Evolutionary conservation across 2,113 vertebrate genomes (phyloP).

Genomic region (Aspidoscelis tigris): DNA sequence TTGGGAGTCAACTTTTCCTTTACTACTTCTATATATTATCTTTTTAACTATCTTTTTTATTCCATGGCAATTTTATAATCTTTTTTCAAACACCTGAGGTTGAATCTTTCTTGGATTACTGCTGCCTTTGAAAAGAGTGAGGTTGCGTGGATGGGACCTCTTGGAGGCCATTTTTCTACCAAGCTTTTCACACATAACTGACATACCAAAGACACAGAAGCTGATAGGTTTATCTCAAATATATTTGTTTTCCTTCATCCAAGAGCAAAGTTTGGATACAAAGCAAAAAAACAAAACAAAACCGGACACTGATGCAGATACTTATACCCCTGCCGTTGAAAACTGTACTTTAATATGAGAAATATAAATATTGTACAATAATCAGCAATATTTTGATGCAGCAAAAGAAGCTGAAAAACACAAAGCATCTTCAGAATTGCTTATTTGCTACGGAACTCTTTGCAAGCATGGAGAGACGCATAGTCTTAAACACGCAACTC

Average conservation of each 20-base stretch:
- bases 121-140: background rate
- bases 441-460: background rate
- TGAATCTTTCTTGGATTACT: rapidly evolving
- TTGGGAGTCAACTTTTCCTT: too few relatives aligned
- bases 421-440: background rate
- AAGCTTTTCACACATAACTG: background rate
- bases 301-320: rapidly evolving
- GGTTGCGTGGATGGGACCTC: too few relatives aligned
- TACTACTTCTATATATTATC: too few relatives aligned
- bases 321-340: constrained; percentile 36
- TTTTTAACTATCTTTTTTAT: too few relatives aligned
- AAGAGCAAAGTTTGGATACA: background rate
- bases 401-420: constrained; percentile 18
- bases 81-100: background rate
- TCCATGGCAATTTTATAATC: too few relatives aligned
- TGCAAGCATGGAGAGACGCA: background rate
- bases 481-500: background rate
- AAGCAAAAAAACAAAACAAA: background rate
- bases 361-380: background rate
- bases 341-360: constrained; percentile 15
- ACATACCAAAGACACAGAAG: background rate
- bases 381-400: background rate
- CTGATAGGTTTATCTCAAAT: background rate
- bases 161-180: rapidly evolving
- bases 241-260: constrained; percentile 29